Percentiles rank a stretch among this genome's conserved stretches.
Conservation (phyloP, 2,888 invertebrate species). For the Hoplodrina blanda region DNA sequence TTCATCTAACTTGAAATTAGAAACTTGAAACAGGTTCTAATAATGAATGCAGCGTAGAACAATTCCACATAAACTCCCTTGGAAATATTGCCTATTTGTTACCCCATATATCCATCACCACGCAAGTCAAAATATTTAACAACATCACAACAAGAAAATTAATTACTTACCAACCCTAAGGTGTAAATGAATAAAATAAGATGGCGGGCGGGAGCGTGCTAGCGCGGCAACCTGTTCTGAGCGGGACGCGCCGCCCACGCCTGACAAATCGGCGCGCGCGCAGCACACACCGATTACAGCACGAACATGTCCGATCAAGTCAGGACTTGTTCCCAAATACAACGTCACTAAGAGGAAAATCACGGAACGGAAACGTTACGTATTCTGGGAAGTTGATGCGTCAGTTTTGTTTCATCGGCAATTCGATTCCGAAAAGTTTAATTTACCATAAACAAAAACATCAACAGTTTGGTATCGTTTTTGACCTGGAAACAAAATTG, state of each 20-base stretch:
- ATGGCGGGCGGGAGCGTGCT: conserved; percentile 71
- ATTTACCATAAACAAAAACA: conserved; percentile 7
- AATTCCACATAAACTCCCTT: conserved; percentile 1
- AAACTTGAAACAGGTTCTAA: conserved; percentile 19
- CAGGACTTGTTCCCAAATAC: conserved; percentile 76
- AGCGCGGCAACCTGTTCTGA: conserved; percentile 87
- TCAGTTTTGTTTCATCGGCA: neutral
- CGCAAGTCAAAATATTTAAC: conserved; percentile 34
- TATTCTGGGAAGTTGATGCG: conserved; percentile 39
- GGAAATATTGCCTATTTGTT: neutral
- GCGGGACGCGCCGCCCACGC: conserved; percentile 84
- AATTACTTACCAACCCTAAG: conserved; percentile 79
- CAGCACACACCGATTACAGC: conserved; percentile 61
- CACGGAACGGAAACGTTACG: neutral
- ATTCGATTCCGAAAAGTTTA: neutral
- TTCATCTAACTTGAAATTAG: conserved; percentile 12
- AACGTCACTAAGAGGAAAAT: conserved; percentile 37
- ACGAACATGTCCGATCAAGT: conserved; percentile 79
- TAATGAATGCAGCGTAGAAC: conserved; percentile 9
- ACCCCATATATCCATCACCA: conserved; percentile 11
- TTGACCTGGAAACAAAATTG: neutral
- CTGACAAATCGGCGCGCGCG: conserved; percentile 87
- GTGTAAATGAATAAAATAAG: conserved; percentile 82
- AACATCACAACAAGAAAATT: conserved; percentile 45
- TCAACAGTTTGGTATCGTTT: neutral